Evolutionary conservation across 2,888 invertebrate genomes (phyloP).

Genomic region (Phytoseiulus persimilis): DNA sequence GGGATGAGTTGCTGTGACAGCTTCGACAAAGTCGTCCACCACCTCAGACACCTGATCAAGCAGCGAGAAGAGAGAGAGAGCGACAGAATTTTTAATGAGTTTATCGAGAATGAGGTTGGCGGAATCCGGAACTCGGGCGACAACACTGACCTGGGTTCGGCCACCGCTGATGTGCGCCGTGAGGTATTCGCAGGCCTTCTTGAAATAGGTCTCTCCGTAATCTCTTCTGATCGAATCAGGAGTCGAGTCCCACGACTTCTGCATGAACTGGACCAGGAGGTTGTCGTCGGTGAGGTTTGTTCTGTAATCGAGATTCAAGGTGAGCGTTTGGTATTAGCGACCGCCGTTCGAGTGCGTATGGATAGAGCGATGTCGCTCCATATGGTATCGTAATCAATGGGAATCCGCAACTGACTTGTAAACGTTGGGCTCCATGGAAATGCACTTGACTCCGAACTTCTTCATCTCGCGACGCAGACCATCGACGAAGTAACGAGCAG

Average conservation of each 20-base stretch:
- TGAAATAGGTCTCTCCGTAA: conserved; percentile 44
- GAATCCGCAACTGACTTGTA: conserved; percentile 46
- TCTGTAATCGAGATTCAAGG: conserved; percentile 42
- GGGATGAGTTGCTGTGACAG: conserved; percentile 8
- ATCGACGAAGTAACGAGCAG: conserved; percentile 48
- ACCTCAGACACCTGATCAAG: conserved; percentile 11
- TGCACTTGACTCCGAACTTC: conserved; percentile 48
- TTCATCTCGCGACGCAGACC: conserved; percentile 48
- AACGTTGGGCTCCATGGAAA: conserved; percentile 48
- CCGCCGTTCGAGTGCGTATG: neutral
- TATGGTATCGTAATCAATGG: neutral
- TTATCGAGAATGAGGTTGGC: too few relatives aligned
- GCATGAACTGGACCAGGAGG: conserved; percentile 15
- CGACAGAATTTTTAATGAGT: too few relatives aligned
- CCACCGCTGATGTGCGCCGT: conserved; percentile 23
- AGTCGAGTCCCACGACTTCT: conserved; percentile 40
- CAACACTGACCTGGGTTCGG: conserved; percentile 9
- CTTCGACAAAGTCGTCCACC: conserved; percentile 30
- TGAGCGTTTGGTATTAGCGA: neutral
- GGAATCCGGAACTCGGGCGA: neutral
- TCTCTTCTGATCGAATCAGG: conserved; percentile 40
- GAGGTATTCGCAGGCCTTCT: conserved; percentile 23
- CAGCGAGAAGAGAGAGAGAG: neutral
- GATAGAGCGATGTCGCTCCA: too few relatives aligned
- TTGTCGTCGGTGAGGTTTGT: conserved; percentile 47